A percentile compares a stretch with the other conserved stretches of the same genome.
Evolutionary conservation across 2,113 vertebrate genomes (phyloP).

Genomic region (Campylorhamphus procurvoides): DNA sequence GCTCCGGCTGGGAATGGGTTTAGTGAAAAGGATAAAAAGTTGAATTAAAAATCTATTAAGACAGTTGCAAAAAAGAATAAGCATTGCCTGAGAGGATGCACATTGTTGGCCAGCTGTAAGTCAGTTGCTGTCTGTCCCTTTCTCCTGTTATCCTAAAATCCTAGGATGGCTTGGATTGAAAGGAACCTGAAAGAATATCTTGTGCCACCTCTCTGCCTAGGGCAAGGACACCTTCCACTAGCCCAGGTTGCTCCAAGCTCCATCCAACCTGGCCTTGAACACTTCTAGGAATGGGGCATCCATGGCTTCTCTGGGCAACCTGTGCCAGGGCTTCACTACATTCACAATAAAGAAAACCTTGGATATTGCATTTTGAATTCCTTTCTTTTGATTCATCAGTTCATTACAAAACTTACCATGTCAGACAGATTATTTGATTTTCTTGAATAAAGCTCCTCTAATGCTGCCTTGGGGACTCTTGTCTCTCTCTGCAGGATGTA

Average conservation of each 20-base stretch:
- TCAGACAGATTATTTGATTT: background rate
- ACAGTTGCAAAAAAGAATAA: background rate
- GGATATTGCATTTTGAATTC: background rate
- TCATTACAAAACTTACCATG: background rate
- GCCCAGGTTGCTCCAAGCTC: background rate
- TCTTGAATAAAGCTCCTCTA: background rate
- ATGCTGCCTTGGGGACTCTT: background rate
- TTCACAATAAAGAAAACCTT: background rate
- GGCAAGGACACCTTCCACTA: background rate
- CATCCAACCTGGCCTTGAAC: background rate
- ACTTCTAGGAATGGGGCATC: background rate
- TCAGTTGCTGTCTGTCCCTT: background rate
- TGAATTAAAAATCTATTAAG: slow-evolving; percentile 9
- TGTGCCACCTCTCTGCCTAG: background rate
- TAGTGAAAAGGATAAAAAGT: slow-evolving; percentile 18
- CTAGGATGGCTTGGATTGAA: background rate
- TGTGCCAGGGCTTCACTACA: background rate
- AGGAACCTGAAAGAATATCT: background rate
- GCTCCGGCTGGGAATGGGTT: background rate
- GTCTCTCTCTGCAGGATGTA: background rate
- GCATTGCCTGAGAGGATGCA: background rate
- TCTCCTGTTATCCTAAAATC: background rate
- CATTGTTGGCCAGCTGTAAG: background rate
- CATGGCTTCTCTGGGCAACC: background rate
- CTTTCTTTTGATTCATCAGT: background rate